Evolutionary conservation across 2,888 invertebrate genomes (phyloP), one percentile per base, ranked within the genome.

Genomic region (Sussaba pulchella): DNA sequence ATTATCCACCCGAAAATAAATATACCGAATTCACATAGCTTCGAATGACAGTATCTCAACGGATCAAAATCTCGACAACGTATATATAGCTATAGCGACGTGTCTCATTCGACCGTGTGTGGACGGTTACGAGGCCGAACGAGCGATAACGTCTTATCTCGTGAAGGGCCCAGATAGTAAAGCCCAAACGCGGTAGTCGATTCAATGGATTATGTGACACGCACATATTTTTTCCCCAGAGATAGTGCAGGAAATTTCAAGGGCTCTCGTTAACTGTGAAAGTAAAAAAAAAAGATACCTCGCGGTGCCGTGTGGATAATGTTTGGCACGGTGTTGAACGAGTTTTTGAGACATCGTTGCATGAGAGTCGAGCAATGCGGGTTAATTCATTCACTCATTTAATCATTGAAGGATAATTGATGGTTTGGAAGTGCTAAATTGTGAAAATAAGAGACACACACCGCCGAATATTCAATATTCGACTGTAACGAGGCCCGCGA

Each of bases 251-350:
- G 12, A 2, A 12, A n/a, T 10, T 2, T 2, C 2, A n/a, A n/a
- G 43, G n/a, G n/a, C n/a, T n/a, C n/a, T n/a, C n/a, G 4, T 43
- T 8, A 3, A 43, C 9, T 43, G 10, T 8, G 6, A 31, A 31
- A 31, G 2, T 8, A 43, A n/a, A 12, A 69, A 52, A 57, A 36
- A 39, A 57, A 10, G 8, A 21, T 47, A 19, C 3, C 24, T 67
- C 31, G 17, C 2, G n/a, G 5, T 57, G 50, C 61, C 66, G 43
- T 43, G 61, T n/a, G 24, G 52, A 73, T 73, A 63, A 67, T 73
- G 52, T 39, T 63, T 31, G n/a, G 9, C 17, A 41, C 31, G 52
- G 47, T 21, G 50, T 17, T 14, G 10, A 45, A 26, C 57, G 50
- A 66, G 39, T 67, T 39, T 9, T 14, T 26, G n/a, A n/a, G n/a